These are phyloP conservation scores for human DNA, from an alignment of 2,113 vertebrate genomes.

Conservation along the genomic window GRCh38 chr1:152060501-152061000, in stretches of 20 bases:
- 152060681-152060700: background rate
- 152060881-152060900: background rate
- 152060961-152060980: background rate
- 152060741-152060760: background rate
- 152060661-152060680: background rate
- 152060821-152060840: background rate
- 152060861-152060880: background rate
- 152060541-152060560: background rate
- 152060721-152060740: background rate
- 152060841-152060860: background rate
- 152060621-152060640: background rate
- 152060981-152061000: background rate
- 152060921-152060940: background rate
- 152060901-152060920: background rate
- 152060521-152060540: background rate
- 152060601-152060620: background rate
- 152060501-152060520: background rate
- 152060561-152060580: background rate
- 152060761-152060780: background rate
- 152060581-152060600: background rate
- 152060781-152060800: background rate
- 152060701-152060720: background rate
- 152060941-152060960: background rate
- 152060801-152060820: background rate
- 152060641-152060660: background rate